A percentile compares a stretch with the other conserved stretches of the same genome.
Evolutionary conservation across 2,113 vertebrate genomes (phyloP).

Genomic region (Ctenodactylus gundi): DNA sequence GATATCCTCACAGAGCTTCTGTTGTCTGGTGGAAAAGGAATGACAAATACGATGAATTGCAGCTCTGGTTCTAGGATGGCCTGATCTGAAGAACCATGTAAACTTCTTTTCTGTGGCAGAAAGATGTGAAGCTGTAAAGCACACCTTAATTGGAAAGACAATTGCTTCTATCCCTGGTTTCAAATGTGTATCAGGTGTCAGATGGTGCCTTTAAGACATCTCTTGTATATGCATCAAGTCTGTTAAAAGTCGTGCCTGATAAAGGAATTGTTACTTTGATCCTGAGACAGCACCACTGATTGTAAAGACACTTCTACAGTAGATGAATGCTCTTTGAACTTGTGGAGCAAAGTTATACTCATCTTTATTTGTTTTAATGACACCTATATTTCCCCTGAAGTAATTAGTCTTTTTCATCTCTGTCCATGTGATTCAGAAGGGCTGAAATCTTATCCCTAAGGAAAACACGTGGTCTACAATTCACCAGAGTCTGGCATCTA

Average conservation of each 20-base stretch:
- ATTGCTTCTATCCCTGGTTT: constrained; percentile 35
- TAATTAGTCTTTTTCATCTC: background rate
- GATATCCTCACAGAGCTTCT: background rate
- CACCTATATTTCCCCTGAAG: background rate
- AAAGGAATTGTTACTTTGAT: constrained; percentile 55
- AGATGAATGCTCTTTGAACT: background rate
- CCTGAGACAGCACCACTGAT: background rate
- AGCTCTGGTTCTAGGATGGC: background rate
- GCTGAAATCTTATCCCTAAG: background rate
- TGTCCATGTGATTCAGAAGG: background rate
- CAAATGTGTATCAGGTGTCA: constrained; percentile 46
- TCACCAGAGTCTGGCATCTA: too few species aligned
- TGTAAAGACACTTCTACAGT: background rate
- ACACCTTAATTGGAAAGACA: background rate
- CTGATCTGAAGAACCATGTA: constrained; percentile 39
- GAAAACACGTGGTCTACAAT: background rate
- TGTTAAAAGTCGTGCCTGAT: constrained; percentile 40
- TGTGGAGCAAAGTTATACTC: background rate
- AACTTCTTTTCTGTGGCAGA: constrained; percentile 13
- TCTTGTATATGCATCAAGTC: background rate
- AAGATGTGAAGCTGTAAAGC: background rate
- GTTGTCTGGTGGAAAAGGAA: background rate
- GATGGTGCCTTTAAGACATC: constrained; percentile 38
- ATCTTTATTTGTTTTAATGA: background rate
- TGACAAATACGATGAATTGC: background rate